Percentiles rank a stretch among this genome's conserved stretches.
These are phyloP conservation scores for Ophiodon elongatus DNA, from an alignment of 2,113 vertebrate species.

Conservation along the genomic window DNA sequence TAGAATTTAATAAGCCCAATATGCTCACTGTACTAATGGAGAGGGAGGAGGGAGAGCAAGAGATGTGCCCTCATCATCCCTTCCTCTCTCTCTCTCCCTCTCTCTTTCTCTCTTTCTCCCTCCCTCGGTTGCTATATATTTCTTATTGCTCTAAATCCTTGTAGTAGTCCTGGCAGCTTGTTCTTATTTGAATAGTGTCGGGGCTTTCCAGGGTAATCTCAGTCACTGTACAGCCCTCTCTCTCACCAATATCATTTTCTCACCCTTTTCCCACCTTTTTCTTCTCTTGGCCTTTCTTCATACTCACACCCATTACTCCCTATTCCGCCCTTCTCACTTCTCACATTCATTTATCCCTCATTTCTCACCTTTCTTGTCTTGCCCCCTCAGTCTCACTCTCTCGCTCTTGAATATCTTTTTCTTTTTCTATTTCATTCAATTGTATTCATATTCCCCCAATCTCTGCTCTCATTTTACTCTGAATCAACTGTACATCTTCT, in stretches of 20 bases:
- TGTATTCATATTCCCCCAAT: constrained; percentile 4
- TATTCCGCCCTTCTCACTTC: constrained; percentile 13
- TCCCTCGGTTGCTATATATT: constrained; percentile 56
- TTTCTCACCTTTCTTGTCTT: constrained; percentile 53
- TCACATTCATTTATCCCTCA: constrained; percentile 41
- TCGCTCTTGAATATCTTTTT: constrained; percentile 23
- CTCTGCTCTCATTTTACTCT: constrained; percentile 43
- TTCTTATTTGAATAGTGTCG: constrained; percentile 66
- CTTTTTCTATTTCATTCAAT: constrained; percentile 21
- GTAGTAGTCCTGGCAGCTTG: constrained; percentile 65
- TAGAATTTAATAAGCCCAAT: constrained; percentile 83
- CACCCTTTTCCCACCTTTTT: constrained; percentile 48
- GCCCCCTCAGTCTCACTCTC: constrained; percentile 18
- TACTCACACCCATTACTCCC: constrained; percentile 38
- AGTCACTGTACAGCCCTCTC: background rate
- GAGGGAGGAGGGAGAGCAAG: constrained; percentile 48
- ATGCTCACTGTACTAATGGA: constrained; percentile 79
- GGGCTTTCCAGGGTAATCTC: constrained; percentile 51
- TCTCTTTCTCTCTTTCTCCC: constrained; percentile 8
- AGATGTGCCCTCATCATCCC: constrained; percentile 43
- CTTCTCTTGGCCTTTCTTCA: constrained; percentile 17
- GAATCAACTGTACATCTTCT: constrained; percentile 6
- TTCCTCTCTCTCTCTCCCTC: background rate
- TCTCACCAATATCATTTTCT: constrained; percentile 45
- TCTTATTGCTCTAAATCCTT: constrained; percentile 64